Conservation (phyloP, 2,888 invertebrate species). For the Anoplius nigerrimus region DNA sequence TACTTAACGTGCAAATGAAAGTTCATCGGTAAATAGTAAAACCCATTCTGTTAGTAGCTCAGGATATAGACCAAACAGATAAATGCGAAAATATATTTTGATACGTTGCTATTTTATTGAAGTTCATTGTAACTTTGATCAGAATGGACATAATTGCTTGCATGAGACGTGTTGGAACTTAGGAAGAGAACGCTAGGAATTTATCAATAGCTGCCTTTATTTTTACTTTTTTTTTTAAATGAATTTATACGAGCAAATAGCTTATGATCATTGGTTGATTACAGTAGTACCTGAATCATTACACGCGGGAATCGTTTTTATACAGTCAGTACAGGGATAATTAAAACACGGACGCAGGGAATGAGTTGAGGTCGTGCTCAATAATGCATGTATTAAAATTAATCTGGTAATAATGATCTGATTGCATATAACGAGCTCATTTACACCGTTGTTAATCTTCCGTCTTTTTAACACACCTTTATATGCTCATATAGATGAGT, state of each 20-base stretch:
- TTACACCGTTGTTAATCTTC: no score
- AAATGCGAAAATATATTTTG: conserved; percentile 70
- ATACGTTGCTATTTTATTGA: conserved; percentile 68
- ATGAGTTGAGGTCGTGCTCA: background rate
- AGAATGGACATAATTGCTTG: conserved; percentile 44
- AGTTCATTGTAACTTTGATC: conserved; percentile 50
- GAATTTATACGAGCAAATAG: conserved; percentile 32
- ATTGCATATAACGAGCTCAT: no score
- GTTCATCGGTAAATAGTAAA: conserved; percentile 43
- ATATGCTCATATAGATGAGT: no score
- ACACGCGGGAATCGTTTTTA: conserved; percentile 53
- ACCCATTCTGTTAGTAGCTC: conserved; percentile 65
- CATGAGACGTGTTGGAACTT: conserved; percentile 44
- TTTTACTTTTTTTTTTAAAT: conserved; percentile 34
- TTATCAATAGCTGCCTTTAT: conserved; percentile 39
- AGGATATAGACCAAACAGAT: conserved; percentile 67
- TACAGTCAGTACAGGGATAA: conserved; percentile 37
- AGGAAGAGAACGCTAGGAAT: conserved; percentile 39
- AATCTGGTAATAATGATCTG: conserved; percentile 15
- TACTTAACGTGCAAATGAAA: conserved; percentile 51
- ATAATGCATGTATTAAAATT: background rate
- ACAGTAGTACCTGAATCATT: conserved; percentile 60
- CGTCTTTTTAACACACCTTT: no score
- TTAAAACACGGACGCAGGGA: conserved; percentile 15
- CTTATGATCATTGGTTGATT: conserved; percentile 55